Evolutionary conservation across 2,797 vertebrate genomes (phyloP).

Genomic region (Sorex maritimensis): DNA sequence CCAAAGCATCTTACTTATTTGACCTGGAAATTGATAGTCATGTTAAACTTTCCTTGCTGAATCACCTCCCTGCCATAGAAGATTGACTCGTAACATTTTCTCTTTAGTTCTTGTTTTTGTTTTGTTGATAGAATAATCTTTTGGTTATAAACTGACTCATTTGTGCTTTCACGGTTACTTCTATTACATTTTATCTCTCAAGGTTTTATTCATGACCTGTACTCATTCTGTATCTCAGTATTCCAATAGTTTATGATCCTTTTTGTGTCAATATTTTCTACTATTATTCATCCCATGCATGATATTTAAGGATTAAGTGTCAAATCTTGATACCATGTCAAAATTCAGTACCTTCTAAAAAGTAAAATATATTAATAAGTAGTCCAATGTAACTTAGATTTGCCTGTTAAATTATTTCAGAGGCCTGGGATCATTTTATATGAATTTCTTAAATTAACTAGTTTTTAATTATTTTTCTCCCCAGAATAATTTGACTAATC

Average conservation of each 20-base stretch:
- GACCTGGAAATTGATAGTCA: not conserved
- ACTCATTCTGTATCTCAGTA: not conserved
- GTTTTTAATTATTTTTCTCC: not conserved
- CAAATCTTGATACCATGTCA: not conserved
- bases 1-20: not conserved
- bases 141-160: not conserved
- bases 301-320: conserved; percentile 1
- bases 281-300: not conserved
- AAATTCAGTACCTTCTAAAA: no score
- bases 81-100: not conserved
- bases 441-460: no score
- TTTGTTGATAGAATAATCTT: not conserved
- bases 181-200: not conserved
- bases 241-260: not conserved
- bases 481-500: conserved; percentile 33
- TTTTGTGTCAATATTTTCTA: conserved; percentile 1
- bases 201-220: not conserved
- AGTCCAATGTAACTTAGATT: not conserved
- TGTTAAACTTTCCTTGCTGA: not conserved
- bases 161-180: not conserved
- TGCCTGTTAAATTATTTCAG: conserved; percentile 38
- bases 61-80: not conserved
- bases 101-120: not conserved
- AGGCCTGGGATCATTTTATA: not conserved
- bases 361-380: no score